These are phyloP conservation scores for Sebastes kiyomatsui DNA, from an alignment of 2,797 vertebrate genomes.

Conservation along the genomic window DNA sequence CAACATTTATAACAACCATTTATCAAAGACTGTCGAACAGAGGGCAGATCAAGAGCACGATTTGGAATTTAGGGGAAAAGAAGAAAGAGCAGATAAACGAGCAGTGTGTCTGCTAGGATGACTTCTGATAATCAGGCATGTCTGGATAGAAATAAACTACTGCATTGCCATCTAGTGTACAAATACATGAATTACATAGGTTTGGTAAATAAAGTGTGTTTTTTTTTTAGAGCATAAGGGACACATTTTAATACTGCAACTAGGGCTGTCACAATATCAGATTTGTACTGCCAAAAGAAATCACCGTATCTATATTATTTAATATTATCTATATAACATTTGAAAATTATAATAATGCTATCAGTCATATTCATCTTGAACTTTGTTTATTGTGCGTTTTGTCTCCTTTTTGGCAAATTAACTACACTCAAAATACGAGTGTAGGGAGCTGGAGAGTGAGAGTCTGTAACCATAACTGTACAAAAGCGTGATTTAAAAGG, in stretches of 20 bases:
- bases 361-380: no score
- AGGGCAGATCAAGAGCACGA: slow-evolving; percentile 3
- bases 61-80: not conserved
- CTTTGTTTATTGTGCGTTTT: no score
- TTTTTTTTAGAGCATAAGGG: not conserved
- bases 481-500: no score
- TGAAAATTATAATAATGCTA: no score
- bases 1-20: slow-evolving; percentile 23
- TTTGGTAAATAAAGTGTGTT: not conserved
- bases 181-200: slow-evolving; percentile 21
- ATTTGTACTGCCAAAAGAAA: no score
- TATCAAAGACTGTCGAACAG: not conserved
- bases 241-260: not conserved
- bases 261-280: no score
- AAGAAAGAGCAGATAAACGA: not conserved
- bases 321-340: no score
- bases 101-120: not conserved
- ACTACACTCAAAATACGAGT: no score
- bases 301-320: no score
- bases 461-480: no score
- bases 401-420: no score
- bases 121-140: not conserved
- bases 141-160: slow-evolving; percentile 13
- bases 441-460: no score
- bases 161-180: slow-evolving; percentile 78